Percentiles rank a stretch among this genome's conserved stretches.
phyloP scores from a whole-genome alignment of 2,797 vertebrate genomes.

The Argentina silus region DNA sequence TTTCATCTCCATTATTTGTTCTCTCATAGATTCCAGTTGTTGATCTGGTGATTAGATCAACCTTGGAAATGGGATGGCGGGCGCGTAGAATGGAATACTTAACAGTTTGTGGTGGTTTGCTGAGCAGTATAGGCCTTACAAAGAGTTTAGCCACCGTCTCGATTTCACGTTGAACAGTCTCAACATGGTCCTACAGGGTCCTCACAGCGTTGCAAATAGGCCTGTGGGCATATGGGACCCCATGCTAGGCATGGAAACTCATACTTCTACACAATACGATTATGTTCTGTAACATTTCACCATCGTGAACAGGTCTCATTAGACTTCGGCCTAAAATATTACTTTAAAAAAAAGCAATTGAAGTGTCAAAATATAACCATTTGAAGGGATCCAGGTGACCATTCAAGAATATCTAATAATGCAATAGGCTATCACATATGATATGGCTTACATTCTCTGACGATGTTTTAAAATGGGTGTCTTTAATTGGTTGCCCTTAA shows the following conservation, averaged over 20 bases:
- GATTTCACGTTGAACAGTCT: slow-evolving; percentile 37
- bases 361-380: no score
- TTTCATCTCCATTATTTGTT: slow-evolving; percentile 96
- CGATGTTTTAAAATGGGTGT: not conserved
- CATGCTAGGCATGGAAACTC: no score
- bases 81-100: slow-evolving; percentile 71
- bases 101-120: slow-evolving; percentile 67
- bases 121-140: slow-evolving; percentile 45
- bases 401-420: no score
- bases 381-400: no score
- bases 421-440: not conserved
- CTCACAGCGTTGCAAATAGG: no score
- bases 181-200: slow-evolving; percentile 46
- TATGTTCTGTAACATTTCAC: no score
- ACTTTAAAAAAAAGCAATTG: no score
- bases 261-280: no score
- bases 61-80: slow-evolving; percentile 76
- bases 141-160: slow-evolving; percentile 16
- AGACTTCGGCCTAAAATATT: no score
- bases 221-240: no score
- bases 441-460: not conserved
- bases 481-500: not conserved
- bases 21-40: slow-evolving; percentile 89
- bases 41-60: slow-evolving; percentile 91
- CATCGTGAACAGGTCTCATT: no score